Evolutionary conservation across 2,113 vertebrate genomes (phyloP).

Genomic region (Apteryx owenii): DNA sequence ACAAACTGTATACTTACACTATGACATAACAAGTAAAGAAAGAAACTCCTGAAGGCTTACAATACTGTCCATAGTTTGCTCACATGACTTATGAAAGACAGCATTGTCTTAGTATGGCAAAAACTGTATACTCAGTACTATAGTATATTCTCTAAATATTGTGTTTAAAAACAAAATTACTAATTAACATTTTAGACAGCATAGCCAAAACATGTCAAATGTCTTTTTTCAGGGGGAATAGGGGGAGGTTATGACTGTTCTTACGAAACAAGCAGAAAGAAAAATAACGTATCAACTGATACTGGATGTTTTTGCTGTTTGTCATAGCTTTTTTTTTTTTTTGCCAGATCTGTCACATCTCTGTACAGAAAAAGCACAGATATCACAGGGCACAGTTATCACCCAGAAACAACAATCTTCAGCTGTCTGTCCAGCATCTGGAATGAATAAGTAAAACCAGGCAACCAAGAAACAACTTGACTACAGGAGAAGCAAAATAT

Average conservation of each 20-base stretch:
- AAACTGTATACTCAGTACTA: not conserved
- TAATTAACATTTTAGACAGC: not conserved
- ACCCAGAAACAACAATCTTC: not conserved
- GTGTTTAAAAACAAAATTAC: not conserved
- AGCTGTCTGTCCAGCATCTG: not conserved
- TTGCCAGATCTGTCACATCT: not conserved
- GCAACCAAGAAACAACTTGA: not conserved
- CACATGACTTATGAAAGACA: not conserved
- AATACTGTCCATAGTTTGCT: not conserved
- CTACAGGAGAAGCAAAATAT: not conserved
- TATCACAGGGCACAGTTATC: not conserved
- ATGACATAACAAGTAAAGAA: not conserved
- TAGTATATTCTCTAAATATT: not conserved
- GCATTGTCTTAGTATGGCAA: fast-evolving
- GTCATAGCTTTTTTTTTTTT: not conserved
- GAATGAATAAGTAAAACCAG: not conserved
- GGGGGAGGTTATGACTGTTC: not conserved
- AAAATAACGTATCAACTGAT: no score
- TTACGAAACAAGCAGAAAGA: not conserved
- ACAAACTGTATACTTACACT: not conserved
- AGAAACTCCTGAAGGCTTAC: not conserved
- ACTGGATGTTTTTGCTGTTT: not conserved
- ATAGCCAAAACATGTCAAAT: not conserved
- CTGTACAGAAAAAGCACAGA: not conserved
- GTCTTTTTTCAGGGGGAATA: not conserved